Conservation (phyloP, 2,113 vertebrate genomes). For the Stomatorhinus ivindoensis region DNA sequence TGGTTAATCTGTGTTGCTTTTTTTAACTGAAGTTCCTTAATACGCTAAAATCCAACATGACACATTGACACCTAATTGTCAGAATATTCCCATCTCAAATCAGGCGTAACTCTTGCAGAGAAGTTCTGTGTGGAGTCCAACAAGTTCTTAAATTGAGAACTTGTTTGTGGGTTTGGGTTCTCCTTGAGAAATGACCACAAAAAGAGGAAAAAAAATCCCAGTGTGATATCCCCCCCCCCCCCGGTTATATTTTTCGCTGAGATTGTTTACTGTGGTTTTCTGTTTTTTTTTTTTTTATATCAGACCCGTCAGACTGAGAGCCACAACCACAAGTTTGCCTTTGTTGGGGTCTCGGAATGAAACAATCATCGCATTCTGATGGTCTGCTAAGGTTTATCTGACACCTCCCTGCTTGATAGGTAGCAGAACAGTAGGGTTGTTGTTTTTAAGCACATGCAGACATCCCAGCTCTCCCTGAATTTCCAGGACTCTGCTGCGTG, state of each 20-base stretch:
- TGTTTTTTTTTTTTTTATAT: background rate
- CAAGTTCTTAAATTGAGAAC: background rate
- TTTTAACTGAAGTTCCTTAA: background rate
- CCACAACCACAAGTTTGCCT: background rate
- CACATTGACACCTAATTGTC: background rate
- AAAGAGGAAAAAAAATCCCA: background rate
- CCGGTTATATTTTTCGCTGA: background rate
- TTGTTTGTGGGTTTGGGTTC: background rate
- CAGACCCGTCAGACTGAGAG: background rate
- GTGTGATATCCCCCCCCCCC: background rate
- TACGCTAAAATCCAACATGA: background rate
- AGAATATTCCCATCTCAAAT: background rate
- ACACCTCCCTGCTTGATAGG: background rate
- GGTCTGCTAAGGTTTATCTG: background rate
- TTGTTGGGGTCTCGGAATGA: background rate
- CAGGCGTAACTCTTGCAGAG: background rate
- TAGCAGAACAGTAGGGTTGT: background rate
- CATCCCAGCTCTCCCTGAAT: background rate
- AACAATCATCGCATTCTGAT: background rate
- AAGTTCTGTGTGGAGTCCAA: background rate
- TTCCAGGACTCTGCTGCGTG: background rate
- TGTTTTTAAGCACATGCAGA: background rate
- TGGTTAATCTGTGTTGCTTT: background rate
- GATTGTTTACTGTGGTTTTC: background rate
- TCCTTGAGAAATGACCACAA: background rate